These are phyloP conservation scores for Siderastrea radians DNA, from an alignment of 92 coral and sea anemone species.

Conservation along the genomic window DNA sequence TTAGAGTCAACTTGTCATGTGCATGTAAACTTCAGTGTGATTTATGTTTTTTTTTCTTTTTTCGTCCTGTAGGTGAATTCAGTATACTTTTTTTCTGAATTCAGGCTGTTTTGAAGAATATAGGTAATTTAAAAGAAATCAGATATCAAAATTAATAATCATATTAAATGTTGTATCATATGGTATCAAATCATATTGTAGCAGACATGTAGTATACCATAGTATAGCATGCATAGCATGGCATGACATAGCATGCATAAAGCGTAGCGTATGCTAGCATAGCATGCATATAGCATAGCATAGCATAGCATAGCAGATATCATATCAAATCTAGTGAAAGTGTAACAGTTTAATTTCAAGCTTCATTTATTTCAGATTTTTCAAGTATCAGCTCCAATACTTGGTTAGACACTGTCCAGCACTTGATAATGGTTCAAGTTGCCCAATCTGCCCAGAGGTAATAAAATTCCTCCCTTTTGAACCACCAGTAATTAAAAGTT, in stretches of 20 bases:
- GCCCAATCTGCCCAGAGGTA: conserved; percentile 35
- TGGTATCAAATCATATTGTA: too few species aligned
- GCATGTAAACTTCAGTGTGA: neutral
- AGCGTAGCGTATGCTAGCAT: too few species aligned
- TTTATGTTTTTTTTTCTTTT: neutral
- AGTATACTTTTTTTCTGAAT: conserved; percentile 5
- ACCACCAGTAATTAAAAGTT: too few species aligned
- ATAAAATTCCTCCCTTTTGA: too few species aligned
- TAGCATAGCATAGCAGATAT: neutral
- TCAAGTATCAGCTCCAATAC: conserved; percentile 8
- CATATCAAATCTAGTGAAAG: neutral
- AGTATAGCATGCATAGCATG: too few species aligned
- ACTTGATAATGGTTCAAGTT: conserved; percentile 7
- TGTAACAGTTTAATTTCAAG: neutral
- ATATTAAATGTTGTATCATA: too few species aligned
- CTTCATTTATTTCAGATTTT: neutral
- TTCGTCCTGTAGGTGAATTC: conserved; percentile 11
- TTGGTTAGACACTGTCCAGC: neutral
- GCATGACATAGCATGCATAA: too few species aligned
- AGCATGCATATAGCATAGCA: too few species aligned
- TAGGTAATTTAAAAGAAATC: conserved; percentile 6
- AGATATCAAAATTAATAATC: too few species aligned
- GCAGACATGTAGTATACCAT: too few species aligned
- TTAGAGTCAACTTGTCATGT: neutral
- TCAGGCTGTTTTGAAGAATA: conserved; percentile 31